A percentile compares a stretch with the other conserved stretches of the same genome.
phyloP scores from a whole-genome alignment of 2,888 invertebrate genomes.

The Platerodrilus igneus region DNA sequence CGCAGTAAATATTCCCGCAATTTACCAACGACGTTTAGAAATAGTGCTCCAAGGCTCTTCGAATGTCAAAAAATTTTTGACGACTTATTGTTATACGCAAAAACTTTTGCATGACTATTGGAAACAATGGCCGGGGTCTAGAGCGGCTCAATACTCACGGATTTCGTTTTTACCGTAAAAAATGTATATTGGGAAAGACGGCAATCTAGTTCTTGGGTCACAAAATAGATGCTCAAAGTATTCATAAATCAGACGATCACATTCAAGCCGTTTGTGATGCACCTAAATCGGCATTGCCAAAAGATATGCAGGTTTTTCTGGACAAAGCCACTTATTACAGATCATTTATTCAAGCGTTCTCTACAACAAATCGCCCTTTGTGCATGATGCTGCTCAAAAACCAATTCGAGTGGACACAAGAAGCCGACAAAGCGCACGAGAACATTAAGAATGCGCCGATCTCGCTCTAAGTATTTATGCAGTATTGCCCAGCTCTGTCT shows the following conservation, averaged over 20 bases:
- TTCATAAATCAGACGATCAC: constrained; percentile 15
- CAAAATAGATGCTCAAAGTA: constrained; percentile 15
- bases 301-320: constrained; percentile 17
- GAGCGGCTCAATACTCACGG: constrained; percentile 12
- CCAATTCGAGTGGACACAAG: constrained; percentile 16
- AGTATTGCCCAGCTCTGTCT: constrained; percentile 16
- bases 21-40: constrained; percentile 15
- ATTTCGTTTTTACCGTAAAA: constrained; percentile 14
- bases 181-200: constrained; percentile 11
- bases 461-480: constrained; percentile 22
- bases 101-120: constrained; percentile 1
- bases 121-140: no score
- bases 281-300: constrained; percentile 13
- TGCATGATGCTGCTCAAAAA: constrained; percentile 8
- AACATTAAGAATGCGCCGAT: constrained; percentile 14
- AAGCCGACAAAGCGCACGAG: constrained; percentile 10
- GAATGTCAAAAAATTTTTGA: constrained; percentile 5
- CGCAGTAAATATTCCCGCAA: constrained; percentile 13
- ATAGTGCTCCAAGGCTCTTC: constrained; percentile 10
- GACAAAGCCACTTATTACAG: constrained; percentile 15
- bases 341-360: neutral
- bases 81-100: neutral
- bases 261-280: constrained; percentile 20
- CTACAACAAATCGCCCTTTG: constrained; percentile 18
- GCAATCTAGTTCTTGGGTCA: constrained; percentile 16